Evolutionary conservation across 2,888 invertebrate genomes (phyloP), one percentile per base, ranked within the genome.

Genomic region (Alentia gelatinosa): DNA sequence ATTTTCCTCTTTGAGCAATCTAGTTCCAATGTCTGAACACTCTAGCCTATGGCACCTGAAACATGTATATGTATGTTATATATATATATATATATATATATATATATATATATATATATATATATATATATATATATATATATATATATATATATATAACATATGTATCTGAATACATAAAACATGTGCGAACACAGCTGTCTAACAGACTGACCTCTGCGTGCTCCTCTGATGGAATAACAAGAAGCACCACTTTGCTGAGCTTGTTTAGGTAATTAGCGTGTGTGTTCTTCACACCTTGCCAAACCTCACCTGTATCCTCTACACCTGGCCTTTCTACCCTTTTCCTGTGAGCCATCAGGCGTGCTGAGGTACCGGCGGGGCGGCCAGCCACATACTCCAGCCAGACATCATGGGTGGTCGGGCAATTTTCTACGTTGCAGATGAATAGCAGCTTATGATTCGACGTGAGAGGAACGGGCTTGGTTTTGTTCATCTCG

Each of bases 361-460:
- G 56, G 9, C 56, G 56, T n/a, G 56, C n/a, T n/a, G 23, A 56
- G 56, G n/a, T n/a, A 56, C 56, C 56, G 23, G n/a, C 1, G 56
- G n/a, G 56, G 56, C 3, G 56, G 23, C 56, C 56, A 12, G 56
- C 5, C 23, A n/a, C 56, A 56, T 15, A 1, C 63, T 63, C 74
- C 26, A 30, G 37, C 79, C 12, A 39, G 37, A 19, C 37, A 9
- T 37, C 79, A 35, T 79, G 79, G 79, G 79, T 79, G 79, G 79
- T 79, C 79, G 79, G 79, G 15, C 79, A 79, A 79, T 79, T 79
- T 79, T 23, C 79, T 39, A 35, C 79, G 79, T 39, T 39, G 37
- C 79, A 79, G 79, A 35, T 79, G 37, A 35, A 79, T 79, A 79
- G 79, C 79, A 37, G 79, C 79, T 79, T 79, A 79, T 79, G 79